Base-by-base conservation (phyloP, 2,113 vertebrate species). In the Ivindomyrus marchei region DNA sequence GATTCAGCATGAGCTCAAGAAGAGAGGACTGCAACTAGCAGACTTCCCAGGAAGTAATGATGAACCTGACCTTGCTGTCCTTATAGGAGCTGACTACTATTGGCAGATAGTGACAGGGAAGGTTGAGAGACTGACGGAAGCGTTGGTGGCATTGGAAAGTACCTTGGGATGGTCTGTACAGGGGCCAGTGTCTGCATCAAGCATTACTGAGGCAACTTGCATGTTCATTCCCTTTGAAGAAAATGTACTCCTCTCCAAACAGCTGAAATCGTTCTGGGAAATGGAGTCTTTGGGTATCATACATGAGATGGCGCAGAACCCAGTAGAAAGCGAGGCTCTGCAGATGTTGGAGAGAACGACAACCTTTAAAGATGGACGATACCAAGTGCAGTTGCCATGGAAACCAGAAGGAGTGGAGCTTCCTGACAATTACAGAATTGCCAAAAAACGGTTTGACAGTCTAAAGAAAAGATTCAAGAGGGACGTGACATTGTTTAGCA, bases 381-480 rank as follows among this genome's bases (percentile, higher is more conserved):
- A 93, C 11, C 8, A 89, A 87, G 91, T 56, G 3, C 77, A 91
- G 89, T 21, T 93, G 56, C 92, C 89, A 91, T 56, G 27, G 89
- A 66, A 49, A 39, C 17, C 46, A 50, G 89, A 89, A 11, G 13
- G 15, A 42, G 21, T 10, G 47, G 89, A 89, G 24, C 88, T 89
- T 39, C 46, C 66, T 24, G 88, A 89, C 46, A 77, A 89, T 19
- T 89, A 89, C 15, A 36, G 17, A 58, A 62, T 91, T 0, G 86
- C 89, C 17, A 58, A 92, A 89, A 50, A 66, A 52, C 70, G 49
- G 21, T 62, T 90, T 39, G 77, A 91, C 2, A 2, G 42, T n/a
- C 87, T 91, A 24, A 91, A 89, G 42, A 77, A 27, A 19, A 87
- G 53, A 1, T 56, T 56, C 19, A 56, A 56, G 56, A 58, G 56